phyloP scores from a whole-genome alignment of 2,888 invertebrate genomes.

The Parnassius apollo region DNA sequence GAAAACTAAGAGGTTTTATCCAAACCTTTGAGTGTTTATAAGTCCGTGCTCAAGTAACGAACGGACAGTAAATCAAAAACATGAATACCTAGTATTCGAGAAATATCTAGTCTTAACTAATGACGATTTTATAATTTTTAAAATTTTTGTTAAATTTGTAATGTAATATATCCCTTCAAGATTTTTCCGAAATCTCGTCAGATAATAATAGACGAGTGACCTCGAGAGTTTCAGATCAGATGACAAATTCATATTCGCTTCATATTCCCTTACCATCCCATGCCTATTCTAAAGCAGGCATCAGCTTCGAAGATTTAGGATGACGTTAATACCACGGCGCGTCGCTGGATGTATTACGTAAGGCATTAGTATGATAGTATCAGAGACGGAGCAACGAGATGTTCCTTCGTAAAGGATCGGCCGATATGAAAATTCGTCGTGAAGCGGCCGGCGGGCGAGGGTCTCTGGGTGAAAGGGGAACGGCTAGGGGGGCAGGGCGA shows the following conservation, averaged over 20 bases:
- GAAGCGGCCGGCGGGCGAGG: slow-evolving; percentile 56
- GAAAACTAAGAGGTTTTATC: slow-evolving; percentile 20
- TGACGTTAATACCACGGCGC: slow-evolving; percentile 49
- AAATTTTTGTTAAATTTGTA: neutral
- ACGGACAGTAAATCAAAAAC: slow-evolving; percentile 8
- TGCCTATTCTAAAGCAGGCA: slow-evolving; percentile 30
- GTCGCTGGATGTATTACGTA: slow-evolving; percentile 60
- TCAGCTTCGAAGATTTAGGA: slow-evolving; percentile 42
- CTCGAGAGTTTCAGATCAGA: slow-evolving; percentile 15
- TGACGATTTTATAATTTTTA: no score
- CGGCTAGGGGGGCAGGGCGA: slow-evolving; percentile 40
- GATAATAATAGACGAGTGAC: slow-evolving; percentile 5
- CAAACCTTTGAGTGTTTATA: slow-evolving; percentile 20
- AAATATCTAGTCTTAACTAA: no score
- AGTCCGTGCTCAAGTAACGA: slow-evolving; percentile 23
- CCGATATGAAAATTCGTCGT: slow-evolving; percentile 79
- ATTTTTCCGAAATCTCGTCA: slow-evolving; percentile 16
- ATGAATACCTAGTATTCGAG: neutral
- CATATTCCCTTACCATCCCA: neutral
- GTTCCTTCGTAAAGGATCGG: slow-evolving; percentile 67
- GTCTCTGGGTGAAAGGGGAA: slow-evolving; percentile 43
- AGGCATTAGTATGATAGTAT: slow-evolving; percentile 66
- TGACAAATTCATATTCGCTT: slow-evolving; percentile 5
- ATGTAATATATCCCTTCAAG: slow-evolving; percentile 1
- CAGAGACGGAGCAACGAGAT: slow-evolving; percentile 53